Base-by-base conservation (phyloP, 2,113 vertebrate species). In the Grantiella picta region DNA sequence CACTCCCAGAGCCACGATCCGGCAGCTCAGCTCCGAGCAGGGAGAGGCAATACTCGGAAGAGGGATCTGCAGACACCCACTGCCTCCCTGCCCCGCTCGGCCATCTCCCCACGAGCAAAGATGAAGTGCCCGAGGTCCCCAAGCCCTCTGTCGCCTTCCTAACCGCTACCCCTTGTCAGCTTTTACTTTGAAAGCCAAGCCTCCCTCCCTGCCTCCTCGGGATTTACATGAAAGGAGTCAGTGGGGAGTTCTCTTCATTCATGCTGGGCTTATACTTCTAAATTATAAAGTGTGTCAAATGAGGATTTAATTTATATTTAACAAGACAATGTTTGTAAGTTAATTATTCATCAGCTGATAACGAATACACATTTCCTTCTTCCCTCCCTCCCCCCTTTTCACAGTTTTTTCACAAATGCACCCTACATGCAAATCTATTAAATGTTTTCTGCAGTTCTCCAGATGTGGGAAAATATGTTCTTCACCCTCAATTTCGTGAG, bases 221-320 rank as follows among this genome's bases (percentile, higher is more conserved):
- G 87, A 86, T 94, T 68, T 80, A 86, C 83, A 89, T 82, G 83
- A 83, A 80, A 93, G 61, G 64, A 87, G 77, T 44, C 77, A 71
- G 86, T 70, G 57, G 90, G 72, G 95, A 95, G 68, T 71, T 89
- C 90, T 91, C 66, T 82, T 90, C 68, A 72, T 76, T 78, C 92
- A 94, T 4, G 44, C 75, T 86, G 89, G 86, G 91, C 59, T 96
- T 73, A 70, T 45, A 44, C 68, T 92, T 82, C 89, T 95, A 63
- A 89, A 93, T 91, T 92, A 90, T 60, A 52, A 96, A 97, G 77
- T 86, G 89, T 94, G 96, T 95, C 94, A 94, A 97, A 97, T 71
- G 78, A 92, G 81, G 83, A 95, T 91, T 97, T 97, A 83, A 96
- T 95, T 98, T 95, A 82, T 95, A 94, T 94, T 96, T 97, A 97